Evolutionary conservation across 2,797 vertebrate species (phyloP).

Genomic region (Rhinophrynus dorsalis): DNA sequence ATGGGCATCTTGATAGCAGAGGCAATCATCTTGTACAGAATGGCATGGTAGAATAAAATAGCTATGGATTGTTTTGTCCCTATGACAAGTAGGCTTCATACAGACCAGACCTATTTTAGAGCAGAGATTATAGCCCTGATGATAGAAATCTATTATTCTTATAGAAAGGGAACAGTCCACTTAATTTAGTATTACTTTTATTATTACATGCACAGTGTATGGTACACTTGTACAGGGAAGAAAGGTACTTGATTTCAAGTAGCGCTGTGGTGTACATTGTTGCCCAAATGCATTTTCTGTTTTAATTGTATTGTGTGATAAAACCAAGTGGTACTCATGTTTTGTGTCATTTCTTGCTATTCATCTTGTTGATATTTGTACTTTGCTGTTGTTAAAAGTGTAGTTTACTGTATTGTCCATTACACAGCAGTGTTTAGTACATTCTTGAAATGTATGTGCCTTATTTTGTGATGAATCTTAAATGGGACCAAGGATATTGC

Average conservation of each 20-base stretch:
- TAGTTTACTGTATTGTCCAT: constrained; percentile 51
- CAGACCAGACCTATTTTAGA: not conserved
- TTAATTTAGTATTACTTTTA: constrained; percentile 20
- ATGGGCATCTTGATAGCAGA: constrained; percentile 2
- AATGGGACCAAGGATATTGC: constrained; percentile 81
- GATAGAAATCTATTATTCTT: constrained; percentile 2
- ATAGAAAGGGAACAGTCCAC: constrained; percentile 39
- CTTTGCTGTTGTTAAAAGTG: not conserved
- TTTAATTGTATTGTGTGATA: constrained; percentile 5
- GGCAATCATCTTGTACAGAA: constrained; percentile 5
- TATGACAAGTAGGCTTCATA: not conserved
- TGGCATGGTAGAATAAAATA: not conserved
- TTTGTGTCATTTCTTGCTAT: constrained; percentile 21
- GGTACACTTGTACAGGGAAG: constrained; percentile 16
- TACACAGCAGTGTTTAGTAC: constrained; percentile 55
- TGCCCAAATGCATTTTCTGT: not conserved
- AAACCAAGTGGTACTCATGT: not conserved
- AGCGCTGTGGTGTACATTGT: not conserved
- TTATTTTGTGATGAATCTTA: constrained; percentile 84
- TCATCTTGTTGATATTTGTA: constrained; percentile 1
- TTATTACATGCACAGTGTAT: constrained; percentile 20
- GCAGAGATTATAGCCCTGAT: not conserved
- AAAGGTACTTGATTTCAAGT: constrained; percentile 29
- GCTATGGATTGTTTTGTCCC: not conserved
- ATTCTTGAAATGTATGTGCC: constrained; percentile 86